Evolutionary conservation across 35 echinoderm and acorn worm genomes (phyloP).

Genomic region (Heliocidaris erythrogramma): DNA sequence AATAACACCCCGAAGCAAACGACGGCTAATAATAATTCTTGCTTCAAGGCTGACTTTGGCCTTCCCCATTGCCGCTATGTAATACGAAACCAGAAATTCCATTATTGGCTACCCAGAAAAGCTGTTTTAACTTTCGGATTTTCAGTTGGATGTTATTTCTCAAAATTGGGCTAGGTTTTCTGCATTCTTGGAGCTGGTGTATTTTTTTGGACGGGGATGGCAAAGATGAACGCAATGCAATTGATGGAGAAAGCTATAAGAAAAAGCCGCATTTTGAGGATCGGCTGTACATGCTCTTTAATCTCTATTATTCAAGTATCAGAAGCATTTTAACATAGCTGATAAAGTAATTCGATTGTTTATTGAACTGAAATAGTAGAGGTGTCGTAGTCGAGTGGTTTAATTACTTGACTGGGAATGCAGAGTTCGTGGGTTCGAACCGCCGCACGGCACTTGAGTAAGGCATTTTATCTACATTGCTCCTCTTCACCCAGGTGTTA

Average conservation of each 20-base stretch:
- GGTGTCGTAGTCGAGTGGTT: no score
- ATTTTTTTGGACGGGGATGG: background rate
- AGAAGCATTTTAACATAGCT: no score
- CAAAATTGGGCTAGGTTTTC: background rate
- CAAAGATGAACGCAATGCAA: background rate
- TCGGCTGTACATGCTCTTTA: background rate
- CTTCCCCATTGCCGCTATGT: background rate
- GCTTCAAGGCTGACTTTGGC: conserved; percentile 10
- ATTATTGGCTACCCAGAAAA: conserved; percentile 16
- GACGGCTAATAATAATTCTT: conserved; percentile 24
- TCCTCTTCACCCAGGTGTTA: no score
- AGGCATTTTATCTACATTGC: no score
- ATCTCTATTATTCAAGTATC: no score
- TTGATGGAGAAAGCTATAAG: background rate
- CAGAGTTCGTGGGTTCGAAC: no score
- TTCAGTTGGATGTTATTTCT: background rate
- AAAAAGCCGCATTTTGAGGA: background rate
- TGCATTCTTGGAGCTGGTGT: background rate
- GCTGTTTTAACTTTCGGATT: background rate
- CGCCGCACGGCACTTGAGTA: no score
- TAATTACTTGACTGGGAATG: no score
- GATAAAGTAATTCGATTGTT: no score
- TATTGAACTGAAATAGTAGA: no score
- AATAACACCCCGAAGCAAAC: background rate
- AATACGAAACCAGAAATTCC: conserved; percentile 13